A percentile compares a stretch with the other conserved stretches of the same genome.
Conservation (phyloP, 1,140 invertebrate species). For the Microplitis demolitor region DNA sequence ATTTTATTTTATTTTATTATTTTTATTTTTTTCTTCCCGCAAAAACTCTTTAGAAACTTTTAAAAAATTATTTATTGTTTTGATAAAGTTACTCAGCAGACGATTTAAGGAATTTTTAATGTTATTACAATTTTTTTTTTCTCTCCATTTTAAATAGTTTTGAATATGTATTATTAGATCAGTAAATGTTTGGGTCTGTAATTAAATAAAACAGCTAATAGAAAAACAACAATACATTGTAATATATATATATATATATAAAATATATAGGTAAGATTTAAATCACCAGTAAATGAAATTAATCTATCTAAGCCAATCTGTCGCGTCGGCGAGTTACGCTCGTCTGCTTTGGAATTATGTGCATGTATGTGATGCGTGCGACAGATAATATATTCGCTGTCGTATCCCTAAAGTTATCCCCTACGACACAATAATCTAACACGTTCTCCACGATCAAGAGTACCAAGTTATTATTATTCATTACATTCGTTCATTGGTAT, state of each 20-base stretch:
- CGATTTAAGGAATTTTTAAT: not conserved
- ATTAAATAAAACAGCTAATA: too few species aligned
- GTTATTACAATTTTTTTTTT: too few species aligned
- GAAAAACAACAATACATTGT: too few species aligned
- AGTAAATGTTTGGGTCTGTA: too few species aligned
- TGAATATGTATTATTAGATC: too few species aligned
- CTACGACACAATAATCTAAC: not conserved
- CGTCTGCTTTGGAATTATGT: constrained; percentile 15
- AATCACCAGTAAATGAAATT: too few species aligned
- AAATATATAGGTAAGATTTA: too few species aligned
- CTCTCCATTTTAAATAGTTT: too few species aligned
- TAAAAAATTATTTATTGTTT: not conserved
- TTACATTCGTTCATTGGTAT: not conserved
- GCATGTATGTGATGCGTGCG: constrained; percentile 34
- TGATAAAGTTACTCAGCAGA: not conserved
- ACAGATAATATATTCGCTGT: constrained; percentile 44
- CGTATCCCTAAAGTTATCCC: not conserved
- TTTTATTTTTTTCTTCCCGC: too few species aligned
- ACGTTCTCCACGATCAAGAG: too few species aligned
- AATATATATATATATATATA: too few species aligned
- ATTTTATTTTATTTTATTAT: too few species aligned
- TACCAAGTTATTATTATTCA: not conserved
- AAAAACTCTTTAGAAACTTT: not conserved
- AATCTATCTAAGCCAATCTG: constrained; percentile 35
- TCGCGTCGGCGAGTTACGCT: constrained; percentile 43